Base-by-base conservation (phyloP, 2,888 invertebrate species). In the Andrena trimmerana region DNA sequence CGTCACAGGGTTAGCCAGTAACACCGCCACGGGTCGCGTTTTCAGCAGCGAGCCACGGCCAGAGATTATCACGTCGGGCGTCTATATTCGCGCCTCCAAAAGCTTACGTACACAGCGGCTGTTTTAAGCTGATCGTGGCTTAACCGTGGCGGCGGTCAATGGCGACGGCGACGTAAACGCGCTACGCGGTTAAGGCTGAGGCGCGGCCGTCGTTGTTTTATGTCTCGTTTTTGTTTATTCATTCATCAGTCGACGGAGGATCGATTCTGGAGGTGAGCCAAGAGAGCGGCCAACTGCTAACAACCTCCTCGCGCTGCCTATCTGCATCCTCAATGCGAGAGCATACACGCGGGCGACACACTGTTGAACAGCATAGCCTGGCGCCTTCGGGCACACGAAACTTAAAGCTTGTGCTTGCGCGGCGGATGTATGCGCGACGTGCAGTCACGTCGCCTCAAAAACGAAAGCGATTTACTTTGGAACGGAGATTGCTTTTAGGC, bases 211-310 rank as follows among this genome's bases (percentile, higher is more conserved):
- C 27, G 33, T 52, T 48, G 52, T 10, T 63, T 54, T 54, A 6
- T 33, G 13, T 0, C 8, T 13, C 3, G 76, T 70, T 75, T 79
- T 86, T 77, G 79, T 87, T 86, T 80, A 76, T 86, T 85, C 87
- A 86, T 89, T 87, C 82, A 84, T 86, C 85, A 78, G 81, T 50
- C 81, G 69, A 69, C 78, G 73, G 77, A 84, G 85, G 83, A 90
- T 91, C 89, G 89, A 89, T 90, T 88, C 80, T 88, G 88, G 85
- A 83, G 70, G 50, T 50, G 65, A 81, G 88, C 84, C 88, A 90
- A 75, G 48, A 63, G 69, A 54, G 42, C 67, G 77, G 67, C 80
- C 63, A 82, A 76, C 81, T 77, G 63, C 77, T 79, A 80, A 80
- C 84, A 71, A 74, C 70, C 60, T 76, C 73, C 81, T 74, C 77